Conservation (phyloP, 2,113 vertebrate species). For the Rattus rattus region DNA sequence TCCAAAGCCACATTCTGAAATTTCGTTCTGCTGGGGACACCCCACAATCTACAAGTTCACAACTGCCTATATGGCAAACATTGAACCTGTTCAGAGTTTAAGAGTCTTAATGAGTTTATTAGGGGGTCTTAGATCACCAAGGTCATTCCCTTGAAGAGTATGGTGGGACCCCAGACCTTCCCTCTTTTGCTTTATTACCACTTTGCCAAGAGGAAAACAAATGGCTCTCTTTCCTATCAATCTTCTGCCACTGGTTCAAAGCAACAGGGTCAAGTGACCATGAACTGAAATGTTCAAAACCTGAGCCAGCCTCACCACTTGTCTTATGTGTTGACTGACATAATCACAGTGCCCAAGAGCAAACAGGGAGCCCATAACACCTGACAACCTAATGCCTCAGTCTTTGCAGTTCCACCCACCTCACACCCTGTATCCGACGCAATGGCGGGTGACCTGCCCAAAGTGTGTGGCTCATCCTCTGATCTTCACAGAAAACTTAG, state of each 20-base stretch:
- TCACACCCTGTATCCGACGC: rapidly evolving
- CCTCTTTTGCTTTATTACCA: not conserved
- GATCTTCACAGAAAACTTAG: not conserved
- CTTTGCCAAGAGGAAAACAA: not conserved
- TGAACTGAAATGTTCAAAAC: not conserved
- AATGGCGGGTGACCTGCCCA: not conserved
- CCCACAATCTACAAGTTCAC: not conserved
- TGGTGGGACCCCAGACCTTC: too few relatives aligned
- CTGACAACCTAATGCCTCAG: not conserved
- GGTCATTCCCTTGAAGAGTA: not conserved
- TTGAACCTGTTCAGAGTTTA: not conserved
- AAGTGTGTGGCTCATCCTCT: not conserved
- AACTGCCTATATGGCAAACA: not conserved
- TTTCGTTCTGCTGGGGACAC: not conserved
- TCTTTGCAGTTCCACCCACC: not conserved
- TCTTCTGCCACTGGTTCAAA: not conserved
- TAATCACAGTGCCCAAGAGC: not conserved
- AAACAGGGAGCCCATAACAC: not conserved
- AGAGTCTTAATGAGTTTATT: not conserved
- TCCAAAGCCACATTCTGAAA: not conserved
- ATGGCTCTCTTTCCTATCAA: not conserved
- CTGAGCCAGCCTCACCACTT: not conserved
- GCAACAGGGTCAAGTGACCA: too few relatives aligned
- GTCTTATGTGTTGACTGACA: not conserved
- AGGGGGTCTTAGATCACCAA: not conserved